Evolutionary conservation across 1,140 invertebrate genomes (phyloP), one percentile per base, ranked within the genome.

Genomic region (Venustaconcha ellipsiformis): DNA sequence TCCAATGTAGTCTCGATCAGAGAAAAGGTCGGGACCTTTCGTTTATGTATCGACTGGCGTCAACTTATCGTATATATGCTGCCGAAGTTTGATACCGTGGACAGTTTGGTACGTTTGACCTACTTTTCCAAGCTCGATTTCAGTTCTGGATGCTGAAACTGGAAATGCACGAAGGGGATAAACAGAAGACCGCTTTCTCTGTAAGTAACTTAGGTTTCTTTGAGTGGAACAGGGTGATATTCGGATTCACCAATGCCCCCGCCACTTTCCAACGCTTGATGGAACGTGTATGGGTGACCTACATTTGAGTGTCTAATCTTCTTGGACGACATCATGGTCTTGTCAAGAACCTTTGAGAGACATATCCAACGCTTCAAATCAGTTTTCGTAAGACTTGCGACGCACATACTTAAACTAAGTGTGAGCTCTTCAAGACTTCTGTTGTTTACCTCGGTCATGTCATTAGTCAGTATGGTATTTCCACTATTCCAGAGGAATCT

Each of bases 61-160:
- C 18, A 57, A 26, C 55, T 73, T 14, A 73, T 67, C 30, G 14
- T 48, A 13, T 73, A 13, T 73, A 57, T 20, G 14, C 65, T 73
- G 55, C 71, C 63, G 14, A 65, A 62, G 26, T 48, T 73, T 66
- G 71, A 73, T 65, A 65, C 66, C 13, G 30, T 73, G 17, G 60
- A 73, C 23, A 63, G 66, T 14, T 77, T 92, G 0, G 26, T 74
- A 0, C 88, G 88, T 20, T 62, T 71, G 14, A 74, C 18, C 5
- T 71, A 23, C 17, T 77, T 76, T 72, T 72, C 78, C 6, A 70
- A 79, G 18, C 65, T 91, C 14, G 89, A 90, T 76, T 48, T 89
- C 59, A 82, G 74, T 65, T 81, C 83, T 66, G 89, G 87, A 14
- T 91, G 85, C 77, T 85, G 83, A 70, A 91, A 66, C 79, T 90